phyloP scores from a whole-genome alignment of 2,797 vertebrate genomes.

The Choloepus didactylus region DNA sequence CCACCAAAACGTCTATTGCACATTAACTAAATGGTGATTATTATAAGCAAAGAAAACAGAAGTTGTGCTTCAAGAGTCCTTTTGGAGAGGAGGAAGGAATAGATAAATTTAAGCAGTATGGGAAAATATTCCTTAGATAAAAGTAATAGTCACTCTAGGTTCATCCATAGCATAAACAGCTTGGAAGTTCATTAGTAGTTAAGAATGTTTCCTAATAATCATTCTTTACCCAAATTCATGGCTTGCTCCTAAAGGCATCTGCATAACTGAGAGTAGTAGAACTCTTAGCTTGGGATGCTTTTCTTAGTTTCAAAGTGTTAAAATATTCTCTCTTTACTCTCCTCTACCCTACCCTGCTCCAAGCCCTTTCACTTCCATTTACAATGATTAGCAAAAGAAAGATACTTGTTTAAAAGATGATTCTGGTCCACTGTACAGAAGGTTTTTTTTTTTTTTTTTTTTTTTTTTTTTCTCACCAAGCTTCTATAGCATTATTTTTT shows the following conservation, averaged over 20 bases:
- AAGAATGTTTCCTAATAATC: background rate
- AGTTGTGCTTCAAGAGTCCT: background rate
- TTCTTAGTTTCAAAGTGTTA: constrained; percentile 5
- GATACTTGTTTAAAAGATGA: background rate
- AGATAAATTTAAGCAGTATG: background rate
- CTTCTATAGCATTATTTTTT: background rate
- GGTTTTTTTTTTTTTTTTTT: background rate
- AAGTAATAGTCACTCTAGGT: background rate
- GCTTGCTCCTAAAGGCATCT: background rate
- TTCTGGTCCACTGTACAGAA: background rate
- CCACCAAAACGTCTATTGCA: background rate
- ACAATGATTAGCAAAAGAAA: background rate
- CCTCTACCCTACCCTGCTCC: background rate
- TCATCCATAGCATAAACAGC: background rate
- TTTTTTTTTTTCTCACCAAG: background rate
- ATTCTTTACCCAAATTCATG: background rate
- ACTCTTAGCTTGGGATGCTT: constrained; percentile 17
- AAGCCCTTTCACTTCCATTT: background rate
- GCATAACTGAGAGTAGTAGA: background rate
- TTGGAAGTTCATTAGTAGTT: background rate
- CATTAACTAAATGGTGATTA: background rate
- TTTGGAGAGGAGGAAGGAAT: background rate
- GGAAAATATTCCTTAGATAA: constrained; percentile 8
- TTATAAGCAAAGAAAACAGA: background rate
- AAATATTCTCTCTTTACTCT: background rate